Base-by-base conservation (phyloP, 2,888 invertebrate species). In the Alitta virens region DNA sequence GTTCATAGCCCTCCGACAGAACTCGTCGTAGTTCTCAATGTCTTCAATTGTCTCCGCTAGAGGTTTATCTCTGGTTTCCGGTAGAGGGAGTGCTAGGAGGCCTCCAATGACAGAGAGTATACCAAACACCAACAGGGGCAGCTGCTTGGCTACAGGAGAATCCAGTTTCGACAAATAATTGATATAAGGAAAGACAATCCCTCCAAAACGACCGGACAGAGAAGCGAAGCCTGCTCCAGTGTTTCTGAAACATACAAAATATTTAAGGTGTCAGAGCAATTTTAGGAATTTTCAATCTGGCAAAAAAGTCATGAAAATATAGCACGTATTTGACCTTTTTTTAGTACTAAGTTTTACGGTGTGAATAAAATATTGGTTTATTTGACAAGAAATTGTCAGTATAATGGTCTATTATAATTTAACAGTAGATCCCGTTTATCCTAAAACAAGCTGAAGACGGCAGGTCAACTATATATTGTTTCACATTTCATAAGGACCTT, bases 41-140 rank as follows among this genome's bases (percentile, higher is more conserved):
- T 69, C 69, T 16, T 69, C 69, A 25, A 69, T 67, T 1, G 68
- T 69, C 26, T 69, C 63, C 7, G 69, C 68, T 2, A 69, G 61
- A 9, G 69, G 69, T 23, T 58, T 54, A 56, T 69, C 59, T 12
- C 65, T 24, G 16, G 69, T 69, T 60, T 69, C 69, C 50, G 69
- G 69, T 14, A 69, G 63, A 1, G 69, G 69, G 16, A 69, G 55
- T 33, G 68, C 69, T 33, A 63, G 49, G 21, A 69, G 56, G 14
- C 67, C 66, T 18, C 68, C 68, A 21, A 67, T 38, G 53, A 69
- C 59, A 16, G 69, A 69, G 27, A 69, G 38, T 23, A 59, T 42
- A 5, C 69, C 69, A 53, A 68, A 69, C 26, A 69, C 57, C 14
- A 69, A 46, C 14, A 69, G 63, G 2, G 70, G 70, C 21, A 70